These are phyloP conservation scores for Crypturellus tataupa DNA, from an alignment of 2,797 vertebrate genomes.

Conservation along the genomic window DNA sequence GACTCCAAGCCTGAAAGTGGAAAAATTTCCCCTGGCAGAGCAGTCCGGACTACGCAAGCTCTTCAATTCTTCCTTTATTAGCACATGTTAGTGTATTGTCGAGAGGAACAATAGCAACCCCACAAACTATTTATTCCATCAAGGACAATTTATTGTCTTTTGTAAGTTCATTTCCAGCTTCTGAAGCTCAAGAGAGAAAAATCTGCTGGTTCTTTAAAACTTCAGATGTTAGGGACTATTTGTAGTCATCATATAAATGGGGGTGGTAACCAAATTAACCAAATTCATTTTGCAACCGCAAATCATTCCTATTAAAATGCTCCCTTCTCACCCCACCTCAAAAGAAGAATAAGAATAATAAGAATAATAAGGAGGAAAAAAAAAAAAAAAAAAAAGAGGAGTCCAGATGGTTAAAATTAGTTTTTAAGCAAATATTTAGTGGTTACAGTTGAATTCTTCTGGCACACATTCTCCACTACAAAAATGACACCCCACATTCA, in stretches of 20 bases:
- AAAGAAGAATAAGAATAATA: conserved; percentile 76
- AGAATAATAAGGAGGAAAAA: conserved; percentile 60
- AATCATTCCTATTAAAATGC: conserved; percentile 78
- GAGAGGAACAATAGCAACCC: conserved; percentile 71
- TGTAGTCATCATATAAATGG: conserved; percentile 79
- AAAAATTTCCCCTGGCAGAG: conserved; percentile 68
- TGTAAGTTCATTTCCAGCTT: conserved; percentile 69
- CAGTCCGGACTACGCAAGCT: conserved; percentile 50
- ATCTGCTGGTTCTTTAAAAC: conserved; percentile 74
- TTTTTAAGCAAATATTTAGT: conserved; percentile 84
- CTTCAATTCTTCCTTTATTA: conserved; percentile 75
- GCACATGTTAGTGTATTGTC: conserved; percentile 70
- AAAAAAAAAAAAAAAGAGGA: conserved; percentile 75
- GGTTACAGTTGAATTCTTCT: conserved; percentile 82
- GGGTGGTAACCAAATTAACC: conserved; percentile 78
- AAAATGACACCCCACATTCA: conserved; percentile 78
- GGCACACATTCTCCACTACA: conserved; percentile 79
- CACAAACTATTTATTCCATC: conserved; percentile 75
- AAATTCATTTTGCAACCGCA: conserved; percentile 78
- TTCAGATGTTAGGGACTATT: conserved; percentile 75
- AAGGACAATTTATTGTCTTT: conserved; percentile 74
- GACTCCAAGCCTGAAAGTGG: conserved; percentile 48
- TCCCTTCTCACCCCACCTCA: conserved; percentile 74
- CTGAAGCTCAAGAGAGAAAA: conserved; percentile 72
- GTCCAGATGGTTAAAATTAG: conserved; percentile 85